Base-by-base conservation (phyloP, 1,140 invertebrate genomes). In the Cherax quadricarinatus region DNA sequence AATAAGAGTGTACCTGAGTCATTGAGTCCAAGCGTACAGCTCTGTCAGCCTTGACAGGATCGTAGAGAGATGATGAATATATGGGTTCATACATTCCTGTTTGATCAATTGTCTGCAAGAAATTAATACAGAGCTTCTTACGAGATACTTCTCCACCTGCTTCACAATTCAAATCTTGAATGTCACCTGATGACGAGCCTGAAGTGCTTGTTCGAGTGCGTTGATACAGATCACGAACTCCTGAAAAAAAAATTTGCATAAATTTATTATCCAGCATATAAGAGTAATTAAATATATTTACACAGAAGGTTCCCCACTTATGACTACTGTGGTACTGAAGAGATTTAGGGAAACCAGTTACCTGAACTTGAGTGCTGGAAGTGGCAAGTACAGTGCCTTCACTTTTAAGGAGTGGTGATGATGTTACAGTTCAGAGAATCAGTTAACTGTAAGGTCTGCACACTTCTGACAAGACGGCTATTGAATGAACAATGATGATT, bases 41-140 rank as follows among this genome's bases (percentile, higher is more conserved):
- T n/a, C 93, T 87, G 62, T 93, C 93, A 49, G 84, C 79, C 24
- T 86, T 90, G 49, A 89, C 84, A 51, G 93, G 93, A 62, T 93
- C 93, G 73, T 86, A 79, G 18, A 93, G n/a, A 4, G 87, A 87
- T 51, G 86, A 78, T 10, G 86, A 79, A 73, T 89, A 93, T 21
- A 93, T 49, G 1, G 88, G 90, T 51, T 93, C 93, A 30, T 93
- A 93, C 85, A 93, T 86, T 16, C 93, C 93, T 6, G 88, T 88
- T 62, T 93, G 93, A 53, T 93, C 93, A 48, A 93, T 93, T 21
- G 83, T 91, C 60, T 93, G 93, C n/a, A 93, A 79, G 30, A 93
- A 93, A 62, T 84, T 91, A 0, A 88, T 90, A 79, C 93, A 93
- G 9, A 92, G 73, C 75, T 93, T 93, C 89, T 93, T 93, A 41